These are phyloP conservation scores for Cheilosia variabilis DNA, from an alignment of 2,888 invertebrate genomes.

Conservation along the genomic window DNA sequence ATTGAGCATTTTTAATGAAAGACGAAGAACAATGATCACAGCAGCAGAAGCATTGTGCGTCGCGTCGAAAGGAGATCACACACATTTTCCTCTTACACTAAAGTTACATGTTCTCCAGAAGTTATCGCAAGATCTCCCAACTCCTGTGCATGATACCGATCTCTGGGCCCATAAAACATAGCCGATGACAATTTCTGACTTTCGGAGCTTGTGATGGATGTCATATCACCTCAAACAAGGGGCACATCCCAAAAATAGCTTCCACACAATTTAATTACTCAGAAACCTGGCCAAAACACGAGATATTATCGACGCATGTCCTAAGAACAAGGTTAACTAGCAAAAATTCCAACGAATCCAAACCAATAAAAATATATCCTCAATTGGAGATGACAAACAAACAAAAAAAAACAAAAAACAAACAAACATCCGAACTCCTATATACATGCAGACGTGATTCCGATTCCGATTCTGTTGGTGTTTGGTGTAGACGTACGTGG, in stretches of 20 bases:
- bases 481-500: conserved; percentile 18
- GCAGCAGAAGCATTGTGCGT: conserved; percentile 16
- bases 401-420: conserved; percentile 23
- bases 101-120: conserved; percentile 68
- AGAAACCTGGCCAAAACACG: conserved; percentile 64
- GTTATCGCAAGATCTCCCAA: conserved; percentile 52
- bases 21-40: conserved; percentile 35
- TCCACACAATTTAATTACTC: conserved; percentile 73
- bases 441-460: conserved; percentile 8
- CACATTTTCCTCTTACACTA: conserved; percentile 10
- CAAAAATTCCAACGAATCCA: conserved; percentile 67
- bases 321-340: conserved; percentile 73
- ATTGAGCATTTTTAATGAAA: conserved; percentile 37
- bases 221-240: conserved; percentile 70
- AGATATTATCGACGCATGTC: conserved; percentile 73
- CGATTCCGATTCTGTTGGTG: conserved; percentile 37
- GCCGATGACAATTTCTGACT: conserved; percentile 65
- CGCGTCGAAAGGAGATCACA: conserved; percentile 30
- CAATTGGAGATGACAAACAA: conserved; percentile 56
- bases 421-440: conserved; percentile 1
- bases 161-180: conserved; percentile 57
- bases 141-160: conserved; percentile 67
- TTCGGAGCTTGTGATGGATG: conserved; percentile 61
- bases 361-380: conserved; percentile 74
- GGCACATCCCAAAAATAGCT: conserved; percentile 71